phyloP scores from a whole-genome alignment of 2,888 invertebrate species.

The Acleris emargana region DNA sequence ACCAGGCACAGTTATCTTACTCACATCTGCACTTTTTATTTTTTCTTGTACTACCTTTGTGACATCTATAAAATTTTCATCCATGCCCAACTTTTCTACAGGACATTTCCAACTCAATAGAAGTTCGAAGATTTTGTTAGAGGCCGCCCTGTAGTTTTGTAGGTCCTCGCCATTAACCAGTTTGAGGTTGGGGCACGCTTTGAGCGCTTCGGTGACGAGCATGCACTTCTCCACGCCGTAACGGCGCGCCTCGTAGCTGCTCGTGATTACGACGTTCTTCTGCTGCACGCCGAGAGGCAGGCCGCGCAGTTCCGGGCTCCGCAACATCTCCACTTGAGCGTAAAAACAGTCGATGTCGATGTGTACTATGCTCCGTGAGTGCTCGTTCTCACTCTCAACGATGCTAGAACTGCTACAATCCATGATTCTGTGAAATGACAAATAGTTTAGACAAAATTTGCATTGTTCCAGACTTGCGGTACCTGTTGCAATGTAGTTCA shows the following conservation, averaged over 20 bases:
- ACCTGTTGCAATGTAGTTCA: slow-evolving; percentile 68
- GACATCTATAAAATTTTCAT: slow-evolving; percentile 93
- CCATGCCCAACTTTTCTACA: slow-evolving; percentile 92
- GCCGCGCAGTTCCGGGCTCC: slow-evolving; percentile 86
- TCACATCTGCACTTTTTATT: slow-evolving; percentile 66
- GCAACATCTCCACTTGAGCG: slow-evolving; percentile 92
- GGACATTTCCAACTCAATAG: slow-evolving; percentile 88
- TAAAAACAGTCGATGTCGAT: slow-evolving; percentile 94
- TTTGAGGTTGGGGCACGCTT: slow-evolving; percentile 88
- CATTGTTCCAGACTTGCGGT: slow-evolving; percentile 71
- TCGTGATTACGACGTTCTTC: slow-evolving; percentile 92
- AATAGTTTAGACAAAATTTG: slow-evolving; percentile 67
- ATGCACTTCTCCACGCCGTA: slow-evolving; percentile 91
- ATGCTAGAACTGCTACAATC: slow-evolving; percentile 74
- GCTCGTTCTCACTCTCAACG: slow-evolving; percentile 71
- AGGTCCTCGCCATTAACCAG: slow-evolving; percentile 93
- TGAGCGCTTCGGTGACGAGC: slow-evolving; percentile 88
- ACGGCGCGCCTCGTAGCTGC: slow-evolving; percentile 91
- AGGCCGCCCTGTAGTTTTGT: slow-evolving; percentile 90
- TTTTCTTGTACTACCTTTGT: slow-evolving; percentile 85
- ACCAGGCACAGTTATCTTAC: slow-evolving; percentile 74
- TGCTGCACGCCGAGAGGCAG: slow-evolving; percentile 92
- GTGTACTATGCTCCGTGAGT: slow-evolving; percentile 89
- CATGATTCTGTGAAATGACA: slow-evolving; percentile 73
- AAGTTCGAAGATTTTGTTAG: slow-evolving; percentile 88